Conservation (phyloP, 2,888 invertebrate genomes). For the Tetragonisca angustula region DNA sequence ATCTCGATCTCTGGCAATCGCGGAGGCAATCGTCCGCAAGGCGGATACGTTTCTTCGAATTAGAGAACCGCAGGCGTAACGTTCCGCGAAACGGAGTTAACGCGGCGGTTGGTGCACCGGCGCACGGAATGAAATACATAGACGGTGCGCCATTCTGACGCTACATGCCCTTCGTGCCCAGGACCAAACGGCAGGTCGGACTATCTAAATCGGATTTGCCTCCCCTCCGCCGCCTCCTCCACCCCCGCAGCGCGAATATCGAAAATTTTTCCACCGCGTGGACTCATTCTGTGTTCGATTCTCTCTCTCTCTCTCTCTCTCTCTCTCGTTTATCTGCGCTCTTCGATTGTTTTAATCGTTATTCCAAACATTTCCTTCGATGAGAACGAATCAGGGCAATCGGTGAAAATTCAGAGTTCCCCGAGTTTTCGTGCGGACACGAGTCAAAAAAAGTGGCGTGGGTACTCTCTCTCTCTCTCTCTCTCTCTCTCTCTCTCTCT, state of each 20-base stretch:
- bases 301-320: neutral
- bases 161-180: constrained; percentile 34
- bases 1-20: constrained; percentile 23
- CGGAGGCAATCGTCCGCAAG: constrained; percentile 2
- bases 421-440: neutral
- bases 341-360: neutral
- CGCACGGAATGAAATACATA: constrained; percentile 42
- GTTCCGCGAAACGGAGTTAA: constrained; percentile 62
- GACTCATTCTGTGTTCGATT: neutral
- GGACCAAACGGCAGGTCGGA: constrained; percentile 12
- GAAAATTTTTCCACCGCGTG: constrained; percentile 37
- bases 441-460: constrained; percentile 24
- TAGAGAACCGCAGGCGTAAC: constrained; percentile 58
- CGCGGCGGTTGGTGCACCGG: constrained; percentile 25
- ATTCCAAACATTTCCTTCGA: neutral
- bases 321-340: neutral
- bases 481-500: neutral
- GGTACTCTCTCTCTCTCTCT: neutral
- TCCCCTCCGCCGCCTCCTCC: neutral
- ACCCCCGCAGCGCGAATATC: constrained; percentile 30
- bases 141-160: constrained; percentile 14
- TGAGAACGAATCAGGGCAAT: no score
- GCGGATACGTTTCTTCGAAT: constrained; percentile 54
- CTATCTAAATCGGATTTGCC: constrained; percentile 55
- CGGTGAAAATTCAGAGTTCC: neutral